These are phyloP conservation scores for Carterocephalus palaemon DNA, from an alignment of 2,888 invertebrate genomes.

Conservation along the genomic window DNA sequence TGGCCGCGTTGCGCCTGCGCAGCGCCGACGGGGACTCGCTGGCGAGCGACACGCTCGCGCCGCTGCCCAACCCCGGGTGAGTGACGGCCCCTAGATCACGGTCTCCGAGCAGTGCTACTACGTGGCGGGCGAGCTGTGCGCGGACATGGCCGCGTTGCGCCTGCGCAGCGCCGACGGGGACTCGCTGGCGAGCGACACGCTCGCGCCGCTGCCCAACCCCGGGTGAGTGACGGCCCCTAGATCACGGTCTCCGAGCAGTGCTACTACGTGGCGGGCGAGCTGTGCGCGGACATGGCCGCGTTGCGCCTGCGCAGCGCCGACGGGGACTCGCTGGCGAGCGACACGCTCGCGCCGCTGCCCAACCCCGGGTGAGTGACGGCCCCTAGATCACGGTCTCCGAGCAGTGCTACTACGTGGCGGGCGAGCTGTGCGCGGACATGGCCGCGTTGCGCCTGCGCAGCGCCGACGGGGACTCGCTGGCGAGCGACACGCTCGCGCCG, in stretches of 20 bases:
- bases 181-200: slow-evolving; percentile 81
- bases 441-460: slow-evolving; percentile 81
- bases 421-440: slow-evolving; percentile 83
- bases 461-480: slow-evolving; percentile 68
- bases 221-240: slow-evolving; percentile 41
- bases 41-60: slow-evolving; percentile 85
- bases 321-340: slow-evolving; percentile 69
- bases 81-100: too few species aligned
- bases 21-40: slow-evolving; percentile 68
- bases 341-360: slow-evolving; percentile 89
- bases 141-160: slow-evolving; percentile 83
- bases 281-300: slow-evolving; percentile 80
- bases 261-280: slow-evolving; percentile 97
- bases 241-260: too few species aligned
- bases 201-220: slow-evolving; percentile 87
- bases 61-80: slow-evolving; percentile 82
- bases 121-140: slow-evolving; percentile 90
- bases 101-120: too few species aligned
- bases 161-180: slow-evolving; percentile 73
- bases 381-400: too few species aligned
- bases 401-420: slow-evolving; percentile 99
- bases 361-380: slow-evolving; percentile 66
- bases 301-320: slow-evolving; percentile 80
- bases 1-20: slow-evolving; percentile 83
- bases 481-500: slow-evolving; percentile 86